Evolutionary conservation across 2,797 vertebrate species (phyloP).

Genomic region (Corythornis leucogaster): DNA sequence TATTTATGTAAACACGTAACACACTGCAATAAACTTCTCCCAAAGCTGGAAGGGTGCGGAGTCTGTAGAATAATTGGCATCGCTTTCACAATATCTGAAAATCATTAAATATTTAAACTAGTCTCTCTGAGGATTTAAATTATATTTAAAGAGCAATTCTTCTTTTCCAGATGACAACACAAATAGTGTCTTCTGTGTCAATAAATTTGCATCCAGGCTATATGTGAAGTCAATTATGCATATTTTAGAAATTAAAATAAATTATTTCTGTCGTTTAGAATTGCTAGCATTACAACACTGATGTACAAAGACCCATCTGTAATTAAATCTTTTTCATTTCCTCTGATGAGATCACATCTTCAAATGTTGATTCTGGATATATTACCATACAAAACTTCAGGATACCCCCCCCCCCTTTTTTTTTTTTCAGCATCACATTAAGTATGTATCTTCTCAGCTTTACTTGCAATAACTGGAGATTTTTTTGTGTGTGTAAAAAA

Average conservation of each 20-base stretch:
- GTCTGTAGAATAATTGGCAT: constrained; percentile 11
- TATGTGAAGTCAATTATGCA: background rate
- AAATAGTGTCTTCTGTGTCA: background rate
- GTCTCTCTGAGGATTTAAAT: constrained; percentile 1
- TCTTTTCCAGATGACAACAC: background rate
- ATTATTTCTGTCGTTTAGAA: background rate
- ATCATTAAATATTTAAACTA: constrained; percentile 18
- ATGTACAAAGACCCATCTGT: background rate
- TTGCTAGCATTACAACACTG: background rate
- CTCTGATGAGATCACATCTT: background rate
- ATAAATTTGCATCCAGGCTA: background rate
- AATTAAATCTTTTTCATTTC: constrained; percentile 1
- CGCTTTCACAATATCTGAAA: background rate
- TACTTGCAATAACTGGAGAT: background rate
- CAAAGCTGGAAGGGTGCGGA: background rate
- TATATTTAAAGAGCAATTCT: constrained; percentile 25
- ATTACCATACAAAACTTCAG: background rate
- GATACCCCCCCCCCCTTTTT: background rate
- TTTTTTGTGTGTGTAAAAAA: background rate
- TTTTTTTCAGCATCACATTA: background rate
- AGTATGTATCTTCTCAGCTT: background rate
- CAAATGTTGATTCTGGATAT: constrained; percentile 1
- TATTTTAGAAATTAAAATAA: constrained; percentile 33
- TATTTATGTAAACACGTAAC: background rate
- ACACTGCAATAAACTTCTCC: background rate